Base-by-base conservation (phyloP, 2,797 vertebrate genomes). In the Cynopterus sphinx region DNA sequence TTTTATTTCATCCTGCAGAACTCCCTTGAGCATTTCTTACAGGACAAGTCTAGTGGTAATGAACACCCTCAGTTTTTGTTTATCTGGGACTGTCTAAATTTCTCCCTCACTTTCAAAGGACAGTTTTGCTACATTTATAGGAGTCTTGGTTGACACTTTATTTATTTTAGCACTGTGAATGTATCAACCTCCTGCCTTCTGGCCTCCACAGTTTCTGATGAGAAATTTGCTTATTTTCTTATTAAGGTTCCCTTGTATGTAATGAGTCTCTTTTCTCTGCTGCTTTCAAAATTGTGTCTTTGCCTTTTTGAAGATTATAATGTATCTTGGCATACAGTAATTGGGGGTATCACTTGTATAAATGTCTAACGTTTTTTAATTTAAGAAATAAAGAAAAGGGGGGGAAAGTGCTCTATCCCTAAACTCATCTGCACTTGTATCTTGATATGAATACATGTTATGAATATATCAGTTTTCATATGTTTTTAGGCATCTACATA, bases 401-500 rank as follows among this genome's bases (percentile, higher is more conserved):
- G 49, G 16, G 16, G 16, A 49, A 88, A 79, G n/a, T 78, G 51
- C 31, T 75, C 19, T 61, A 84, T 73, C 17, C 46, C 86, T 87
- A 87, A 0, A 21, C 1, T 33, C 10, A 67, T 86, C 28, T 82
- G 31, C 93, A 85, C 13, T 81, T 65, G 4, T 46, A 57, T 46
- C 36, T 73, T 95, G 49, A 51, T 63, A 75, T 43, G 31, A 82
- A 85, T 70, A 93, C 3, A 78, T 65, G 13, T 87, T 78, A 71
- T 68, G n/a, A 85, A 75, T 63, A 26, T 81, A 68, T 79, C 16
- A 86, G n/a, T 65, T 33, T 81, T 90, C 36, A 92, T 71, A 73
- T 91, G 21, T 65, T 93, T 93, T 88, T 59, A 89, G 31, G 31
- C 4, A 97, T 73, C 90, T 87, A 87, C 0, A 92, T 77, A 93